Evolutionary conservation across 2,888 invertebrate genomes (phyloP), one percentile per base, ranked within the genome.

Genomic region (Thera britannica): DNA sequence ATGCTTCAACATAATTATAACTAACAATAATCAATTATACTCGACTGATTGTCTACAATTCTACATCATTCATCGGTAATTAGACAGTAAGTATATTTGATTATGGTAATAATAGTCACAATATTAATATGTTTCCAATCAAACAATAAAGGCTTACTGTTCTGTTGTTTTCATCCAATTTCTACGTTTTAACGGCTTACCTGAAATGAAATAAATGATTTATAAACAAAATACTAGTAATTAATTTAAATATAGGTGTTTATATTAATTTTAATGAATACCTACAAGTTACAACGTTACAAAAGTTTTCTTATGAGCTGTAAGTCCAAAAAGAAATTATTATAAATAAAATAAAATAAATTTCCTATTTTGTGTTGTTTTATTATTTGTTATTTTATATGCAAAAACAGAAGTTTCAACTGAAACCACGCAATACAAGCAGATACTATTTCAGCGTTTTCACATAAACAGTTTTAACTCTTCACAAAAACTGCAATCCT

Each of bases 141-240:
- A 23, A 23, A 23, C 23, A 23, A 23, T 51, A 51, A 8, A 52
- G 34, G 52, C 52, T 52, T 52, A 52, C 52, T 9, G 52, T 9
- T n/a, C 2, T 35, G 52, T 2, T 52, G 3, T 54, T 8, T 36
- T 6, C 54, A 9, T 7, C 9, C 5, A n/a, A n/a, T 6, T 55
- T 9, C 23, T 23, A 23, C 23, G 7, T 35, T 54, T 54, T 4
- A 38, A 12, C 7, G 59, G 69, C 62, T 69, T 74, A 74, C 74
- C 74, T 74, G 72, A 55, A 74, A 74, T 49, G 57, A 68, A 67
- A 60, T 9, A 52, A 41, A 41, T 49, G 11, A 44, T 49, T 48
- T 48, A 54, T 23, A 23, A 1, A 23, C 1, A 23, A 23, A 0
- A 23, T 23, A 23, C 0, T 23, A 23, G 23, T 23, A 23, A 23